Evolutionary conservation across 2,888 invertebrate species (phyloP).

Genomic region (Tetragnatha montana): DNA sequence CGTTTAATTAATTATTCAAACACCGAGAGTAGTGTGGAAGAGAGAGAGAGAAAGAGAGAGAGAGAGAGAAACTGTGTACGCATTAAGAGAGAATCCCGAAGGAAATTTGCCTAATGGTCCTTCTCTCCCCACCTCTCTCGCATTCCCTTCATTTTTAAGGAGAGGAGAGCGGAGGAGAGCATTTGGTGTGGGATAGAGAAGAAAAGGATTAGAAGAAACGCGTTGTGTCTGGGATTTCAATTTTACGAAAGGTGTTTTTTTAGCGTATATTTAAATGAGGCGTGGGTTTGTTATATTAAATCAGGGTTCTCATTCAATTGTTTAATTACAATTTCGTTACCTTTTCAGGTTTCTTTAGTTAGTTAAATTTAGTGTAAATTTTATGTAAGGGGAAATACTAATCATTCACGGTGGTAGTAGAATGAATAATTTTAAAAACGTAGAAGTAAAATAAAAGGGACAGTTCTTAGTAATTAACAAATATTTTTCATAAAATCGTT

Average conservation of each 20-base stretch:
- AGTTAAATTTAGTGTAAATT: too few relatives aligned
- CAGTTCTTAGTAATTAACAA: too few relatives aligned
- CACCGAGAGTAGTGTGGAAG: neutral
- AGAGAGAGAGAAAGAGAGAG: neutral
- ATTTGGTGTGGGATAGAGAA: neutral
- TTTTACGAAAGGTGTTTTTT: neutral
- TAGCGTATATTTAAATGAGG: neutral
- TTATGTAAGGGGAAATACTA: too few relatives aligned
- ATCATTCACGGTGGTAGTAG: too few relatives aligned
- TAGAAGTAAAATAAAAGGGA: too few relatives aligned
- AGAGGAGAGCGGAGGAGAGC: slow-evolving; percentile 9
- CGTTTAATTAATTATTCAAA: slow-evolving; percentile 64
- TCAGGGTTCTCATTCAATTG: too few relatives aligned
- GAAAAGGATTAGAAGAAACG: slow-evolving; percentile 26
- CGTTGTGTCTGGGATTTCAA: slow-evolving; percentile 3
- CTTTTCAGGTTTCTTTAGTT: too few relatives aligned
- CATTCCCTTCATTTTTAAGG: slow-evolving; percentile 62
- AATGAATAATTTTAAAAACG: too few relatives aligned
- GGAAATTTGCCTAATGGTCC: slow-evolving; percentile 65
- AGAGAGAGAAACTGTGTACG: neutral
- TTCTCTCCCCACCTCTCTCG: slow-evolving; percentile 12
- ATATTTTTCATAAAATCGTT: too few relatives aligned
- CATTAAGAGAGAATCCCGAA: slow-evolving; percentile 45
- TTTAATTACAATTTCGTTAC: too few relatives aligned
- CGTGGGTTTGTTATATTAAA: too few relatives aligned